These are phyloP conservation scores for Dufourea novaeangliae DNA, from an alignment of 1,140 invertebrate genomes.

Conservation along the genomic window DNA sequence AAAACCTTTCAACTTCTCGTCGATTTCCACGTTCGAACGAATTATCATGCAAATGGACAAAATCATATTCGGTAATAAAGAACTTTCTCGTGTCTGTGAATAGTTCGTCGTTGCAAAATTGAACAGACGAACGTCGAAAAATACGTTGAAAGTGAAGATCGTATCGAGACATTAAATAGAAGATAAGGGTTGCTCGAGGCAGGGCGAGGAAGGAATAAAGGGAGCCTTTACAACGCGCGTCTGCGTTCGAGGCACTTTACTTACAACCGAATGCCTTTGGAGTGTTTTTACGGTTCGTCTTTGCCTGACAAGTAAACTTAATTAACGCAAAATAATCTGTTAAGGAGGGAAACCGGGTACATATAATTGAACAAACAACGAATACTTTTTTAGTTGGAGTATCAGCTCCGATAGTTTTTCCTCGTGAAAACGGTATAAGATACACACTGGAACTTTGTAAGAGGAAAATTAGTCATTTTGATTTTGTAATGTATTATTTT, in stretches of 20 bases:
- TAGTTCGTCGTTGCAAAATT: neutral
- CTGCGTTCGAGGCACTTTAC: neutral
- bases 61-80: no score
- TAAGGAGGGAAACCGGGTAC: no score
- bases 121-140: neutral
- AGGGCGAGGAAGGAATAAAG: neutral
- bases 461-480: no score
- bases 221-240: neutral
- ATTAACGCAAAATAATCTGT: constrained; percentile 18
- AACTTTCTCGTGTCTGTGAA: neutral
- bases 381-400: neutral
- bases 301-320: neutral
- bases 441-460: no score
- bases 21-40: no score
- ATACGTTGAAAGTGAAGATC: neutral
- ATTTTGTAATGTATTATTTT: no score
- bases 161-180: constrained; percentile 7
- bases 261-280: neutral
- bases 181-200: constrained; percentile 2
- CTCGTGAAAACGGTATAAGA: neutral
- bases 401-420: neutral
- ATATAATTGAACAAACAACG: no score
- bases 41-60: no score
- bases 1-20: no score
- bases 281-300: neutral